Evolutionary conservation across 2,888 invertebrate genomes (phyloP), one percentile per base, ranked within the genome.

Genomic region (Helleia helle): DNA sequence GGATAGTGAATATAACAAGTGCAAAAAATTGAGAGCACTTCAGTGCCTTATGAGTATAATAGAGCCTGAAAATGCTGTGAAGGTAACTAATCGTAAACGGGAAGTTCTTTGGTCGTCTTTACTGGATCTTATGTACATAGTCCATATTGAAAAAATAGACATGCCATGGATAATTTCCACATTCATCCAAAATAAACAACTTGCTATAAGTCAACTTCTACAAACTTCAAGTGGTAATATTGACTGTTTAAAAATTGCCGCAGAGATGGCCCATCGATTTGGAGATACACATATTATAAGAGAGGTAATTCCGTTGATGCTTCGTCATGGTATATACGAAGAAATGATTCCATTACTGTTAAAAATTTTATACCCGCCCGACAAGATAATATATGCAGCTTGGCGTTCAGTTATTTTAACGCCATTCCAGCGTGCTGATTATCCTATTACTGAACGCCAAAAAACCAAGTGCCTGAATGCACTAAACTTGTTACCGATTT

Each of bases 31-130:
- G 49, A 62, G 81, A 54, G 85, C 85, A 28, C 59, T 86, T 14
- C 86, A 86, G 55, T 85, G 85, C 51, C 58, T 86, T 29, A 72
- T 85, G 65, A 86, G 86, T 51, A 62, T 84, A 13, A 71, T 81
- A 34, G 83, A 85, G 44, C 56, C 72, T 7, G 85, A 85, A 43
- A 77, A 79, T 39, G 74, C 83, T 22, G 59, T 79, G 8, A 85
- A 80, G 62, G 83, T 84, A 17, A 71, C 84, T 26, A 73, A 76
- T 49, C 63, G 65, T 36, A 72, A 73, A 50, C 71, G 81, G 29
- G 65, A 73, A 36, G 65, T 60, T n/a, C 56, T 86, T 36, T 86
- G 86, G 85, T 47, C 54, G 12, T 71, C 69, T n/a, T 64, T 85
- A 34, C 53, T 83, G 45, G 83, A 86, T 51, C 57, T 85, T 40